These are phyloP conservation scores for Sminthopsis crassicaudata DNA, from an alignment of 2,113 vertebrate species.

Conservation along the genomic window DNA sequence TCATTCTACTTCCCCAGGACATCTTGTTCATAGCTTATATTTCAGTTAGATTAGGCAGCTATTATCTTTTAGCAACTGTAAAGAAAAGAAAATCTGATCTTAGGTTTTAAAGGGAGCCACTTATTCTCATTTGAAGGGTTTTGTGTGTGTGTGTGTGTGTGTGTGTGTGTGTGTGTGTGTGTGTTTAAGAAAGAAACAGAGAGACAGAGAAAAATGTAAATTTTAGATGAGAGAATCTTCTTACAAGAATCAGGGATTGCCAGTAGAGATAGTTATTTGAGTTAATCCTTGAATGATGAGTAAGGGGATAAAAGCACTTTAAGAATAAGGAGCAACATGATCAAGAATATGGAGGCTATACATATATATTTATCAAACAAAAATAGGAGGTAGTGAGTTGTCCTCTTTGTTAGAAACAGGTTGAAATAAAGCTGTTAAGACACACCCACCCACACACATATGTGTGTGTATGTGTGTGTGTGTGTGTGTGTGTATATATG, in stretches of 20 bases:
- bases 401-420: neutral
- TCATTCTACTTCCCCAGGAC: neutral
- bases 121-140: neutral
- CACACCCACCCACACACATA: too few species aligned
- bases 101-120: neutral
- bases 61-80: neutral
- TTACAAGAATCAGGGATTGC: neutral
- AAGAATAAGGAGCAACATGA: neutral
- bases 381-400: neutral
- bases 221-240: neutral
- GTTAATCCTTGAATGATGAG: neutral
- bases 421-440: neutral
- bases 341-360: neutral
- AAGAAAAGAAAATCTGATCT: neutral
- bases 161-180: neutral
- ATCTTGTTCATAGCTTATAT: neutral
- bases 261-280: neutral
- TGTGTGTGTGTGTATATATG: too few species aligned
- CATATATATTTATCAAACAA: neutral
- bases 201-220: neutral
- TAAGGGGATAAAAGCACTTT: neutral
- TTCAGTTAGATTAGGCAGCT: neutral
- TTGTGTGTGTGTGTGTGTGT: neutral
- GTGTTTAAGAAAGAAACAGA: too few species aligned
- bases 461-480: too few species aligned